Evolutionary conservation across 2,113 vertebrate species (phyloP).

Genomic region (Ploceus nigricollis): DNA sequence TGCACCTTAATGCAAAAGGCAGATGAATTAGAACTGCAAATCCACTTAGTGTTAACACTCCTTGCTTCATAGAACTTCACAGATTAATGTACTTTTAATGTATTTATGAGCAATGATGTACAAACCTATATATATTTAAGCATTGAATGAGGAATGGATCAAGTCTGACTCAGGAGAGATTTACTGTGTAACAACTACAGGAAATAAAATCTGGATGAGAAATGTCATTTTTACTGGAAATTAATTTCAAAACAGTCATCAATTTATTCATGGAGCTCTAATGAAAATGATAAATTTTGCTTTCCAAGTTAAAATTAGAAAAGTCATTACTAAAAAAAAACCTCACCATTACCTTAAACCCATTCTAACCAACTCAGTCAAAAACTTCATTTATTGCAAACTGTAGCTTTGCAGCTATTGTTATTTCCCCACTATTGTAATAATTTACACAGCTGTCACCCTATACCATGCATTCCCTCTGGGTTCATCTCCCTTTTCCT

Average conservation of each 20-base stretch:
- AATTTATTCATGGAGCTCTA: neutral
- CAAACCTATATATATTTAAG: neutral
- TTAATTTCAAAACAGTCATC: neutral
- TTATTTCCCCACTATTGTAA: neutral
- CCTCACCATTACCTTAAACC: neutral
- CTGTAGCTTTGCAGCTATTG: neutral
- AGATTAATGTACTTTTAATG: conserved; percentile 36
- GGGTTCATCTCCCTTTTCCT: neutral
- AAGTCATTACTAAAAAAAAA: neutral
- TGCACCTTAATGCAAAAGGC: neutral
- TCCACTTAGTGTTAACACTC: conserved; percentile 23
- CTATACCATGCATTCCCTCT: rapidly evolving
- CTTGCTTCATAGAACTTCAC: neutral
- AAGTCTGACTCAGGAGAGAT: neutral
- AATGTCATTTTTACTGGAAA: neutral
- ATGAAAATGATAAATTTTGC: neutral
- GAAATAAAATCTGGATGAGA: neutral
- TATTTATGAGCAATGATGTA: neutral
- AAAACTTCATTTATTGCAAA: neutral
- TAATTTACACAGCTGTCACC: neutral
- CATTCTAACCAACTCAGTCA: neutral
- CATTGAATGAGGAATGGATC: neutral
- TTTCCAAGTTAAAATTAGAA: neutral
- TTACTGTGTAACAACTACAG: neutral
- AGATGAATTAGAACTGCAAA: conserved; percentile 37